Base-by-base conservation (phyloP, 2,888 invertebrate genomes). In the Metacarcinus magister region DNA sequence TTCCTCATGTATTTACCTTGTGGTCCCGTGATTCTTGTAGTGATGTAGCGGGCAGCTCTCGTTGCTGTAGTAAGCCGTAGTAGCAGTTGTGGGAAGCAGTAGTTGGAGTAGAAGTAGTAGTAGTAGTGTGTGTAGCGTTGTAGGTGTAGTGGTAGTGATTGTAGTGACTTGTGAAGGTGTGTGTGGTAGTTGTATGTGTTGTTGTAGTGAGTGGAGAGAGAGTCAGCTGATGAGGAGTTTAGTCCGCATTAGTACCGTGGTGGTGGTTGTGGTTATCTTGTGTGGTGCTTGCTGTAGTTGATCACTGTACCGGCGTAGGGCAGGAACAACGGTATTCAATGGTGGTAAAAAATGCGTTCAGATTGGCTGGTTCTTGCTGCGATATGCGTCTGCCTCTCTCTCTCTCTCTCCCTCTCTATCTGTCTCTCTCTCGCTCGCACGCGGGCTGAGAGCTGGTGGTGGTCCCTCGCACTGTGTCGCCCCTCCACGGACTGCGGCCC, bases 401-500 rank as follows among this genome's bases (percentile, higher is more conserved):
- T 4, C 0, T 87, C 87, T 39, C 16, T 87, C n/a, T n/a, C n/a
- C n/a, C n/a, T n/a, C n/a, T n/a, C n/a, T n/a, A n/a, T n/a, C n/a
- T n/a, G n/a, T n/a, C 75, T 75, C 75, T 75, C 87, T 94, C 89
- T 95, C 92, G 67, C 39, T 93, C 60, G 92, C 95, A 87, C 95
- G 75, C 95, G 54, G 44, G 87, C 93, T 87, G 44, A 87, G 82
- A 87, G 87, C 93, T 28, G 95, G 28, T 39, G 91, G 54, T 32
- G 92, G 60, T 93, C 54, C 95, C 95, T 92, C 95, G 48, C 95
- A 87, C 93, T 32, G 82, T 32, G 95, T 95, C 95, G 95, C 93
- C 95, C 95, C 92, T 93, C 43, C 95, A 93, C 95, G 95, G 95
- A 95, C 95, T 95, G 95, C 95, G 95, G 93, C 87, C n/a, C 46